Evolutionary conservation across 2,797 vertebrate genomes (phyloP).

Genomic region (Argyrosomus regius): DNA sequence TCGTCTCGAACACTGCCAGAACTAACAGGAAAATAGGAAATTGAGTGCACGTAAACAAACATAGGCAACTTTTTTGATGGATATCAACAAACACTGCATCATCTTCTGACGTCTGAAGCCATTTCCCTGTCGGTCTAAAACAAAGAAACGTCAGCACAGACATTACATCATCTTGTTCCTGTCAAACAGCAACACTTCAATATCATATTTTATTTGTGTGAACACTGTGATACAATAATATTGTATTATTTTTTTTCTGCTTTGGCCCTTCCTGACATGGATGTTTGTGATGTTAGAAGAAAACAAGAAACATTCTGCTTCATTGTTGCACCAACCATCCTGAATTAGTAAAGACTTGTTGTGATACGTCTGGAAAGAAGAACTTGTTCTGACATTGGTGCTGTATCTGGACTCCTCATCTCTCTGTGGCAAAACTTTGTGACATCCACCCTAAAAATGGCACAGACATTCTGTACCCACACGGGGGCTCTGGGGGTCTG

Average conservation of each 20-base stretch:
- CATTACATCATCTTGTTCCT: background rate
- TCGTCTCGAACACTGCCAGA: conserved; percentile 43
- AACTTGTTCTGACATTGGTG: background rate
- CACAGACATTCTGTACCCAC: conserved; percentile 53
- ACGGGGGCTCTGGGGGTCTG: conserved; percentile 55
- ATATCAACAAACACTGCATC: conserved; percentile 39
- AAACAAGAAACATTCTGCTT: background rate
- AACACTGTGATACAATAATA: background rate
- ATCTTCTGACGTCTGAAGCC: background rate
- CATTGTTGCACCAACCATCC: background rate
- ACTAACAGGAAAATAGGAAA: conserved; percentile 44
- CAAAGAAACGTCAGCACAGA: background rate
- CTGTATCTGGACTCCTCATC: conserved; percentile 8
- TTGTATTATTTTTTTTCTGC: background rate
- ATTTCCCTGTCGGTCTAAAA: conserved; percentile 7
- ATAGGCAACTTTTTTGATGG: conserved; percentile 15
- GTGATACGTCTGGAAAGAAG: background rate
- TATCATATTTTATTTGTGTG: background rate
- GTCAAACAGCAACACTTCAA: background rate
- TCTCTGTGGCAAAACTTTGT: conserved; percentile 25
- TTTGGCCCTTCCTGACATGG: background rate
- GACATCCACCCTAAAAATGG: conserved; percentile 45
- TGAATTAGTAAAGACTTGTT: background rate
- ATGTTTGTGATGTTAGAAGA: background rate
- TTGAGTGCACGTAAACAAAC: conserved; percentile 40